phyloP scores from a whole-genome alignment of 1,140 invertebrate genomes.

The Nephila pilipes region DNA sequence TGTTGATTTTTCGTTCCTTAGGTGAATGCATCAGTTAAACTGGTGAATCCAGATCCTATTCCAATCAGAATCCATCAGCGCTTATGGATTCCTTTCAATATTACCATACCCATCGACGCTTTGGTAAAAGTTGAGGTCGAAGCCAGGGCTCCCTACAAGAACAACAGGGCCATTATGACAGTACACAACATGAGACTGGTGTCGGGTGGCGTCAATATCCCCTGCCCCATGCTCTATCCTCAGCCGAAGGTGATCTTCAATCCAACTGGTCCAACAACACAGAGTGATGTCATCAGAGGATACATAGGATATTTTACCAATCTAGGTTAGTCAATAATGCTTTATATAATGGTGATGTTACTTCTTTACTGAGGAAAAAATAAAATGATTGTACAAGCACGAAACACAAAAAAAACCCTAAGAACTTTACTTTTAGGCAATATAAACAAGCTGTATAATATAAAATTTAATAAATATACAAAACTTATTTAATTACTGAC shows the following conservation, averaged over 20 bases:
- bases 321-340: constrained; percentile 70
- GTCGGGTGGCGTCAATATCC: constrained; percentile 78
- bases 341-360: no score
- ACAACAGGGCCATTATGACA: constrained; percentile 77
- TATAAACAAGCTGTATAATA: no score
- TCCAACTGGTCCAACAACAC: constrained; percentile 75
- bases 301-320: constrained; percentile 78
- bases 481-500: no score
- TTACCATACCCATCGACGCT: constrained; percentile 77
- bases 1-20: background rate
- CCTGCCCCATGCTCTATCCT: constrained; percentile 76
- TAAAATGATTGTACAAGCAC: no score
- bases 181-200: constrained; percentile 76
- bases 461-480: no score
- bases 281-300: constrained; percentile 75
- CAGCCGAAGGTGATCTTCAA: constrained; percentile 61
- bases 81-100: constrained; percentile 77
- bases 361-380: no score
- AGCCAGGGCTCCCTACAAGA: constrained; percentile 66
- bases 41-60: constrained; percentile 18
- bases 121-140: constrained; percentile 73
- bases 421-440: no score
- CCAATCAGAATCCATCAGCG: constrained; percentile 77
- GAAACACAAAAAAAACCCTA: no score
- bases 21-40: constrained; percentile 74